These are phyloP conservation scores for Orientallactaga bullata DNA, from an alignment of 2,113 vertebrate species.

Conservation along the genomic window DNA sequence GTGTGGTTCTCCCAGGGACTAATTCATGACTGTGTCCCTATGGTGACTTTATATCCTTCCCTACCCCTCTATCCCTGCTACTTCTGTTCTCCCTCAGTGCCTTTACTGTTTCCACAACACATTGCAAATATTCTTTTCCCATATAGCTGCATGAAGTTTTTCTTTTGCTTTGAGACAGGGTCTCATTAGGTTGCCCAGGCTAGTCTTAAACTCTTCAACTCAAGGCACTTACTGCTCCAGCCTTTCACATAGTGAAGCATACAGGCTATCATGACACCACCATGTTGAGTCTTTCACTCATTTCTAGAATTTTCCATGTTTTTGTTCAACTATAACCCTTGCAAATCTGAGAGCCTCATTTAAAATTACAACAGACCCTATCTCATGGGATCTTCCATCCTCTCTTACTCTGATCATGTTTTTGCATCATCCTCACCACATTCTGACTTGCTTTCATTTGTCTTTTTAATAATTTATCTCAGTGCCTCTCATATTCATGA, in stretches of 20 bases:
- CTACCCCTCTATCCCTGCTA: fast-evolving
- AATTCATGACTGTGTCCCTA: neutral
- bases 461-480: neutral
- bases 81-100: neutral
- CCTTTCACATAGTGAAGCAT: neutral
- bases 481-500: neutral
- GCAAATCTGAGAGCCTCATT: neutral
- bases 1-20: neutral
- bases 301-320: neutral
- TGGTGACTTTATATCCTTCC: neutral
- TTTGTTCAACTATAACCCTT: neutral
- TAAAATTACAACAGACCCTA: neutral
- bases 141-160: neutral
- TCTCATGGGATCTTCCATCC: neutral
- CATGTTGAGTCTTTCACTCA: neutral
- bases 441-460: neutral
- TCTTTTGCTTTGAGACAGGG: neutral
- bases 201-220: no score
- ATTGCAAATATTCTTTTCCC: neutral
- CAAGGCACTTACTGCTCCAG: neutral
- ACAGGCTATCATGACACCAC: neutral
- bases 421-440: neutral
- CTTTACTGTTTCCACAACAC: neutral
- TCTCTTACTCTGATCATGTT: neutral
- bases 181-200: no score